Base-by-base conservation (phyloP, 2,113 vertebrate species). In the Motacilla tschutschensis region DNA sequence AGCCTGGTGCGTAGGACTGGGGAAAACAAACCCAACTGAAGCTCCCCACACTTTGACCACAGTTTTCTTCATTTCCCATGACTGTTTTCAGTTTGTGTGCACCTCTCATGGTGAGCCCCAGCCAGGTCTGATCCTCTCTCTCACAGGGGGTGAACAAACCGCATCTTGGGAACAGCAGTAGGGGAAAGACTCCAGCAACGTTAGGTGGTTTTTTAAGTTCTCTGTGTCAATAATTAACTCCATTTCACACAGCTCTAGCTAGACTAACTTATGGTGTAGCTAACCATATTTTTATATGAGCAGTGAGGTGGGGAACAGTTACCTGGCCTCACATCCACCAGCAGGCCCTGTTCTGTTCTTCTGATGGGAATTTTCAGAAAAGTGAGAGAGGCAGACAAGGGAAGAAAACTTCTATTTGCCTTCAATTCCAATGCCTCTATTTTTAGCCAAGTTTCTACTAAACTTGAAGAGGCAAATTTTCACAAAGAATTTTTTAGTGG, bases 1-100 rank as follows among this genome's bases (percentile, higher is more conserved):
- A 92, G 92, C 95, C 95, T 43, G 94, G 85, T 60, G 95, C 57
- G 4, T 87, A 93, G 69, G 85, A 96, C 93, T 95, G 92, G 92
- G n/a, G 25, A 66, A 74, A 62, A 79, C 36, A 62, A 77, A 85
- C 10, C 76, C 60, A 28, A 2, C 51, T 2, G 88, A 48, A 84
- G 64, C 47, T 46, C 66, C 84, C 47, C 36, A 70, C 50, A 2
- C 74, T 69, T 64, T 59, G 19, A 3, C 48, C 75, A 50, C 88
- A 38, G 12, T 28, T 71, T 31, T 86, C 74, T 71, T 65, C 58
- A 29, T 54, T n/a, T 69, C 63, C 25, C 86, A 15, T 9, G 48
- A 47, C 72, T 76, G 33, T 53, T 60, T 82, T n/a, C 41, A 21
- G 84, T 71, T 70, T 43, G 78, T 13, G 31, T 59, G 70, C 73